These are phyloP conservation scores for Strix occidentalis DNA, from an alignment of 2,797 vertebrate species.

Conservation along the genomic window DNA sequence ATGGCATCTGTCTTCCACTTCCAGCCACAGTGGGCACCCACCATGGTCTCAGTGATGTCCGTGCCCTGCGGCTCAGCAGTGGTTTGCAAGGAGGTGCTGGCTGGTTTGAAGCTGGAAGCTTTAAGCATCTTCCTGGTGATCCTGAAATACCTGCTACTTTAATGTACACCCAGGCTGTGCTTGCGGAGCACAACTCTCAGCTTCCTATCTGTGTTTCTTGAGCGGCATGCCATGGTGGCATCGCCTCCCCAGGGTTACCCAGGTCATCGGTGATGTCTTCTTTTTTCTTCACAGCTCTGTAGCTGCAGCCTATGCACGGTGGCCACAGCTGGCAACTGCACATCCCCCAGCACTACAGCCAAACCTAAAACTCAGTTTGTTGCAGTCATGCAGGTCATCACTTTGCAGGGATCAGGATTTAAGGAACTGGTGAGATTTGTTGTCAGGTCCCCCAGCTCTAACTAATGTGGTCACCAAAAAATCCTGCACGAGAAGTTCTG, in stretches of 20 bases:
- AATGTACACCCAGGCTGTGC: neutral
- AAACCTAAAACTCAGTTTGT: neutral
- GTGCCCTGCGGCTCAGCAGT: neutral
- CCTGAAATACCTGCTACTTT: neutral
- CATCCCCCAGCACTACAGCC: neutral
- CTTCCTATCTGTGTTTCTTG: neutral
- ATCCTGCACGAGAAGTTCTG: neutral
- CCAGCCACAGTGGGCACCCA: fast-evolving
- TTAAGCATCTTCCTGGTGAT: neutral
- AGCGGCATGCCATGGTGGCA: fast-evolving
- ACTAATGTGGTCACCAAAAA: neutral
- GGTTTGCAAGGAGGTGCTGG: neutral
- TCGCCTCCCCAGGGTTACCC: fast-evolving
- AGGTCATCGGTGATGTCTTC: fast-evolving
- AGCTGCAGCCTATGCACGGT: neutral
- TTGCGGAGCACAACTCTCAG: neutral
- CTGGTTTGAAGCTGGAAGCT: neutral
- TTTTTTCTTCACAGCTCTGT: neutral
- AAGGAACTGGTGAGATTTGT: neutral
- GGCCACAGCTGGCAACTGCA: neutral
- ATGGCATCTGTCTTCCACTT: neutral
- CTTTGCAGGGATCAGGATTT: neutral
- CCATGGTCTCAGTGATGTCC: fast-evolving
- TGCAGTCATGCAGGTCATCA: neutral
- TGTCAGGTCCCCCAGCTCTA: neutral